Evolutionary conservation across 1,140 invertebrate species (phyloP), one percentile per base, ranked within the genome.

Genomic region (Muscidifurax raptorellus): DNA sequence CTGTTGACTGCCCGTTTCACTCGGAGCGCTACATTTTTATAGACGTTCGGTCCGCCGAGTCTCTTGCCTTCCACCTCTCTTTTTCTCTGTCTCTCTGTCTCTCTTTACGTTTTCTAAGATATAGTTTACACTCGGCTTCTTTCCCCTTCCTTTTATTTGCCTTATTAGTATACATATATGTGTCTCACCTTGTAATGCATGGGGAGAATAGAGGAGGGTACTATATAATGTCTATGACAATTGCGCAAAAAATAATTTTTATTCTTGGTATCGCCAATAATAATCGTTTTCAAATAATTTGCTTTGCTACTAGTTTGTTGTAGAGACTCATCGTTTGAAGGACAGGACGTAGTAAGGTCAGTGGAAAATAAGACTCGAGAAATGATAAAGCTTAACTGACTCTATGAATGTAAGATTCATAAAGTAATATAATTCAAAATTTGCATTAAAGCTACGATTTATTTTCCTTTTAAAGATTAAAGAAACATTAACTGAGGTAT

Each of bases 11-110:
- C 66, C 28, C 80, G 72, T 77, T 52, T 82, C 25, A 72, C 69
- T 79, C n/a, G 36, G 27, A 59, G 80, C 81, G 71, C 59, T 87
- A 85, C 81, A 77, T 86, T 85, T 59, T 88, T 86, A 80, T 85
- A 85, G 78, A 40, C 80, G 27, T 40, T 78, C 28, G 52, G 32
- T 64, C 66, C 75, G 52, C 18, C 71, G 3, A 71, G 66, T 77
- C 2, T 27, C 15, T 75, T 52, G 28, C 5, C 44, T 64, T 40
- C 71, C 40, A 47, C 71, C 75, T 76, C 52, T 79, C 69, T 59
- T 13, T 67, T 18, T 52, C 32, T 52, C 36, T 12, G 25, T 18
- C 69, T n/a, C 32, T 28, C 22, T 86, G 25, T 81, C 32, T 81
- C 67, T 15, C 25, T 47, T 25, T 44, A 32, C 36, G 59, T 79